These are phyloP conservation scores for Tinamus major DNA, from an alignment of 2,797 vertebrate species.

Conservation along the genomic window DNA sequence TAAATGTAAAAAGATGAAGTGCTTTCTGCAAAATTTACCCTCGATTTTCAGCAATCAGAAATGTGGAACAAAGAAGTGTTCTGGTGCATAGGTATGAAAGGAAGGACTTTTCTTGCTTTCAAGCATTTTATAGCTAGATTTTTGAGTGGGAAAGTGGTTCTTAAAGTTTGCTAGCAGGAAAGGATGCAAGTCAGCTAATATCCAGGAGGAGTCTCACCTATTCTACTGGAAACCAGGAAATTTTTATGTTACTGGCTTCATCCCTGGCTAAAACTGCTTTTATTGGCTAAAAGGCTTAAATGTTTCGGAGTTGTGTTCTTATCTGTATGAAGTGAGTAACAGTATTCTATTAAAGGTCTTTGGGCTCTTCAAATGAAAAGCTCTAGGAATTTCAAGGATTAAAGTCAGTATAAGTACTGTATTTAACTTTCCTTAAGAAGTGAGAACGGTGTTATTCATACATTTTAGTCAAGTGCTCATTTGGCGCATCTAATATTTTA, in stretches of 20 bases:
- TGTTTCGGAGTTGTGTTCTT: not conserved
- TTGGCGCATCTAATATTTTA: not conserved
- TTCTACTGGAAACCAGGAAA: not conserved
- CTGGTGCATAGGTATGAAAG: not conserved
- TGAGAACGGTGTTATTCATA: not conserved
- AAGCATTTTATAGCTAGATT: not conserved
- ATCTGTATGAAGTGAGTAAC: not conserved
- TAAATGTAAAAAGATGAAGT: accelerated
- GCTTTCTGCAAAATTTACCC: not conserved
- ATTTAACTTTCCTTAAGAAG: not conserved
- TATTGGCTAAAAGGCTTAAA: not conserved
- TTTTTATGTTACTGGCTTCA: not conserved
- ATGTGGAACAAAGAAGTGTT: not conserved
- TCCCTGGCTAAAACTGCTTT: not conserved
- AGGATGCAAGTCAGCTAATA: not conserved
- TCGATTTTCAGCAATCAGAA: not conserved
- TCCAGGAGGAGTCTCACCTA: not conserved
- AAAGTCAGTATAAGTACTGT: not conserved
- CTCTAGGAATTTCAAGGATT: not conserved
- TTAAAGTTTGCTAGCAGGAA: not conserved
- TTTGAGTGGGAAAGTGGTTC: not conserved
- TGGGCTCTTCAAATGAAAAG: not conserved
- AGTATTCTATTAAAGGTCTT: not conserved
- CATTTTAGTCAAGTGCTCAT: not conserved
- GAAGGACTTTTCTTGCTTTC: not conserved